These are phyloP conservation scores for Apodemus agrarius DNA, from an alignment of 2,797 vertebrate genomes.

Conservation along the genomic window DNA sequence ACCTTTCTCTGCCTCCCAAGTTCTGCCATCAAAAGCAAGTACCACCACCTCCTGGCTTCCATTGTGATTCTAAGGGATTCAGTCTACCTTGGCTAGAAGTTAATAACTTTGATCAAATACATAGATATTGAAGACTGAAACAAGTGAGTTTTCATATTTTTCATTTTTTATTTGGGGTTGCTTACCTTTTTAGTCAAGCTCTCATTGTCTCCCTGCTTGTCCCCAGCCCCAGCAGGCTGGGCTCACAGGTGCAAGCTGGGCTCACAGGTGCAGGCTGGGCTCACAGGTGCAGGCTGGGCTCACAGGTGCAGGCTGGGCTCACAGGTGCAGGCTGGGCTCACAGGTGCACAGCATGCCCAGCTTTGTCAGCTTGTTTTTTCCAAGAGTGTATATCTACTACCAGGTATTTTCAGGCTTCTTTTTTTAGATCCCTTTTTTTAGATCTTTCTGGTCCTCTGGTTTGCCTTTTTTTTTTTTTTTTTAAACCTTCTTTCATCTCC, in stretches of 20 bases:
- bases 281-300: neutral
- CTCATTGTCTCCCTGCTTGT: neutral
- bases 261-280: neutral
- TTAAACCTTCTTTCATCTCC: conserved; percentile 19
- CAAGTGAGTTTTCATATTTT: conserved; percentile 25
- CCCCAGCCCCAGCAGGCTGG: neutral
- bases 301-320: too few species aligned
- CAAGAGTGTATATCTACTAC: neutral
- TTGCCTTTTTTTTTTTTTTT: neutral
- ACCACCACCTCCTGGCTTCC: neutral
- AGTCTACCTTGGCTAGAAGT: neutral
- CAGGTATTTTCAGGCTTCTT: neutral
- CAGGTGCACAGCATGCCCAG: neutral
- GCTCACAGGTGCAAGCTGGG: neutral
- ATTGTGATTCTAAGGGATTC: conserved; percentile 1
- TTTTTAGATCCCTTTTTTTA: conserved; percentile 24
- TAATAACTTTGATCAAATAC: conserved; percentile 30
- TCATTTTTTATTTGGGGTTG: conserved; percentile 53
- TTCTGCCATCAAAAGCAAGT: neutral
- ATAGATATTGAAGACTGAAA: conserved; percentile 27
- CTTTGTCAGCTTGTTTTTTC: too few species aligned
- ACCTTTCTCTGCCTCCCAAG: neutral
- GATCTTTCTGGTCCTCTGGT: neutral
- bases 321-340: neutral
- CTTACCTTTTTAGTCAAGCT: neutral